phyloP scores from a whole-genome alignment of 2,797 vertebrate species.

The Gymnothorax javanicus region DNA sequence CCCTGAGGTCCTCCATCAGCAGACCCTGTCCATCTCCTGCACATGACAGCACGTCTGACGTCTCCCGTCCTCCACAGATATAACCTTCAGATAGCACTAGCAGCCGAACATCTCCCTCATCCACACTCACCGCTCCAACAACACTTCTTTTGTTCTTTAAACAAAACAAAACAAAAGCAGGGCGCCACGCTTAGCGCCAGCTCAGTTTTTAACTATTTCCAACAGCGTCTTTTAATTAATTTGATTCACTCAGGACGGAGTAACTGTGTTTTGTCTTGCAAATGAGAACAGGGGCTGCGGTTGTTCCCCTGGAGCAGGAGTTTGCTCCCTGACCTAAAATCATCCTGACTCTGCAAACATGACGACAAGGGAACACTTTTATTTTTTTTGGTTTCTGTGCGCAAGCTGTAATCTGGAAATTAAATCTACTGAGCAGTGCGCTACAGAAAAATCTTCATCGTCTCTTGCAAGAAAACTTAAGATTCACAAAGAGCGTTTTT shows the following conservation, averaged over 20 bases:
- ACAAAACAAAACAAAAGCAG: neutral
- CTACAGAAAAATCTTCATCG: neutral
- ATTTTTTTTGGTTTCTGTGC: neutral
- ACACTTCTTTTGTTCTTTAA: neutral
- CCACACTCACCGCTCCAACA: neutral
- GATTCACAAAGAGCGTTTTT: neutral
- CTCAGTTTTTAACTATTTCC: neutral
- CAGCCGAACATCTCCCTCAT: neutral
- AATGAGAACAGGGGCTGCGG: neutral
- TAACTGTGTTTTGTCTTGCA: neutral
- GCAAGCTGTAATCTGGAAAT: neutral
- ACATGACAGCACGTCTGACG: constrained; percentile 39
- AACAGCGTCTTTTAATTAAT: constrained; percentile 15
- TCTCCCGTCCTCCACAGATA: constrained; percentile 26
- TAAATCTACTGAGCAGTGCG: neutral
- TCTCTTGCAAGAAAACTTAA: no score
- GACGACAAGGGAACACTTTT: neutral
- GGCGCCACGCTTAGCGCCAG: neutral
- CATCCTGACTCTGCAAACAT: neutral
- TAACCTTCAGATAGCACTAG: constrained; percentile 35
- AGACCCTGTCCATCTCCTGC: constrained; percentile 35
- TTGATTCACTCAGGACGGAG: neutral
- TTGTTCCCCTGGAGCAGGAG: constrained; percentile 1
- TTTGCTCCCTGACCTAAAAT: constrained; percentile 14
- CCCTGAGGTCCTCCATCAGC: constrained; percentile 38